Evolutionary conservation across 2,888 invertebrate species (phyloP).

Genomic region (Zeuzera pyrina): DNA sequence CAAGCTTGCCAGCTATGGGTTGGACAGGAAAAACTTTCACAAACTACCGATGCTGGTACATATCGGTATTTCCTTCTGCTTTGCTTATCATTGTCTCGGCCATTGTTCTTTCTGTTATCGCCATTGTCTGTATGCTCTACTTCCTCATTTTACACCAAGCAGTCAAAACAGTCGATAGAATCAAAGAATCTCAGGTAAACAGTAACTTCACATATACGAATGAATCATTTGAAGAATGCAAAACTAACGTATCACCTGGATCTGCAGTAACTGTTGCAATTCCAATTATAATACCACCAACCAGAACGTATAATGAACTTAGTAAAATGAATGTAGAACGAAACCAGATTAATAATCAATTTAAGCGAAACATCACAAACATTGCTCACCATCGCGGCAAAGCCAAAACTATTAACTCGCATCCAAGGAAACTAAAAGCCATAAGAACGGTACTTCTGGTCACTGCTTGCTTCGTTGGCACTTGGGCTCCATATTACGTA

Average conservation of each 20-base stretch:
- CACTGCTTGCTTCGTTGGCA: slow-evolving; percentile 67
- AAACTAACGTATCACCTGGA: slow-evolving; percentile 17
- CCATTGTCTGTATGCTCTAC: slow-evolving; percentile 53
- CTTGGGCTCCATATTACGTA: slow-evolving; percentile 74
- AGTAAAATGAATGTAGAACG: slow-evolving; percentile 17
- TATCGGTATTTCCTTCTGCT: slow-evolving; percentile 64
- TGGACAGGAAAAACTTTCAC: slow-evolving; percentile 60
- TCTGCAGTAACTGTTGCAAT: slow-evolving; percentile 27
- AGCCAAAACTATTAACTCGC: slow-evolving; percentile 19
- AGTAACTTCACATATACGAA: slow-evolving; percentile 22
- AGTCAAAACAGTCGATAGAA: slow-evolving; percentile 61
- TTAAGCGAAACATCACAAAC: slow-evolving; percentile 19
- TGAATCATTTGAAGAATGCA: slow-evolving; percentile 35
- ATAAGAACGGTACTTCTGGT: slow-evolving; percentile 74
- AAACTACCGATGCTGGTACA: slow-evolving; percentile 72
- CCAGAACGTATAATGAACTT: slow-evolving; percentile 17
- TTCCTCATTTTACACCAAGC: slow-evolving; percentile 70
- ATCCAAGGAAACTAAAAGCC: slow-evolving; percentile 70
- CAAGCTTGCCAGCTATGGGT: slow-evolving; percentile 40
- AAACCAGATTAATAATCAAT: slow-evolving; percentile 12
- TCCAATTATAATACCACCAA: slow-evolving; percentile 22
- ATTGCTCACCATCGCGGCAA: slow-evolving; percentile 20
- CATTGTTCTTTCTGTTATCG: slow-evolving; percentile 56
- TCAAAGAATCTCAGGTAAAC: slow-evolving; percentile 37
- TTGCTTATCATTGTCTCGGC: slow-evolving; percentile 61